Evolutionary conservation across 2,113 vertebrate species (phyloP).

Genomic region (Sorex fumeus): DNA sequence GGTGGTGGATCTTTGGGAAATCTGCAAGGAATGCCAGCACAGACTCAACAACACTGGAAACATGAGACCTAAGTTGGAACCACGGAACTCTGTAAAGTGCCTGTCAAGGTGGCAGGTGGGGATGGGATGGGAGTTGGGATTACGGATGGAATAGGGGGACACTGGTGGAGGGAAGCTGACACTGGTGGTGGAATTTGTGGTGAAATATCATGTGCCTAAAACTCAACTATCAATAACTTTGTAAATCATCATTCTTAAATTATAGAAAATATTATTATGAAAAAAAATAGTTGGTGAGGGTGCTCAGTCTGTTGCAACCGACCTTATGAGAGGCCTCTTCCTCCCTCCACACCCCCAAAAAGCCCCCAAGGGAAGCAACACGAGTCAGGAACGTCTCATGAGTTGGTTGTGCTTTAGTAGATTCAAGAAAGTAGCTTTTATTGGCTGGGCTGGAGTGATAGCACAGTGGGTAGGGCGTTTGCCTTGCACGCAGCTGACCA

Average conservation of each 20-base stretch:
- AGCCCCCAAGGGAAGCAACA: neutral
- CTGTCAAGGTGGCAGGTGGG: too few relatives aligned
- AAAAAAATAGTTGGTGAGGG: neutral
- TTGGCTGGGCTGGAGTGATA: too few relatives aligned
- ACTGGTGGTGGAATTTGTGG: too few relatives aligned
- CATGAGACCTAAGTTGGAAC: neutral
- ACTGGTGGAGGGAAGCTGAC: too few relatives aligned
- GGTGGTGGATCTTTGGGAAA: neutral
- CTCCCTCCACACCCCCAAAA: rapidly evolving
- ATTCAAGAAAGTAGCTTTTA: neutral
- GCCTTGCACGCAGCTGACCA: too few relatives aligned
- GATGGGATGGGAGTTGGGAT: too few relatives aligned
- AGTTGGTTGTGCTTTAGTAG: neutral
- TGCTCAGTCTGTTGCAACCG: neutral
- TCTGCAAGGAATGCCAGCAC: neutral
- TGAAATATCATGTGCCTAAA: too few relatives aligned
- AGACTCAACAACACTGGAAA: neutral
- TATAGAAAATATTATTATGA: too few relatives aligned
- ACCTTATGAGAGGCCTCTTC: neutral
- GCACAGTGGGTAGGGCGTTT: too few relatives aligned
- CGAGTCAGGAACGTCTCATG: neutral
- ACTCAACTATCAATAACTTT: too few relatives aligned
- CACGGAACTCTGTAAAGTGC: neutral
- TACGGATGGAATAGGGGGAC: too few relatives aligned
- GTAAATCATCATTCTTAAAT: too few relatives aligned